Base-by-base conservation (phyloP, 2,888 invertebrate genomes). In the Microplitis deprimator region DNA sequence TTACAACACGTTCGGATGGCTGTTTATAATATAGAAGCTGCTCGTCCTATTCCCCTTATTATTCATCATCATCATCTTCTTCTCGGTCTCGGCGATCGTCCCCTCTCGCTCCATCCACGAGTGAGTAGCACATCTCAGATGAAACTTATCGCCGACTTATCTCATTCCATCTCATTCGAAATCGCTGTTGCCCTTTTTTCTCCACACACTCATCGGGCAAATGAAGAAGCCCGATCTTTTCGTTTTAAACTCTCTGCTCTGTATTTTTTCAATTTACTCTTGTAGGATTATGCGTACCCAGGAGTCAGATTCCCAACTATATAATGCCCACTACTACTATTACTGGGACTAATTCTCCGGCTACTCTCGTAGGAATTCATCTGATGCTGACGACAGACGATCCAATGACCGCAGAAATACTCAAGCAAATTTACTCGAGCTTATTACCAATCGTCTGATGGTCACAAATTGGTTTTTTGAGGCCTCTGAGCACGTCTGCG, bases 401-500 rank as follows among this genome's bases (percentile, higher is more conserved):
- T 84, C 85, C 87, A 86, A 87, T 85, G 87, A 86, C 86, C 86
- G 85, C 86, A 87, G 87, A 88, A 89, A 88, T 87, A 87, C 84
- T 87, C 85, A 86, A 86, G 86, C 88, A 88, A 88, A 88, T 88
- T 86, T 86, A 87, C 86, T 87, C 84, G 84, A 83, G 85, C 87
- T 88, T 89, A 88, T 89, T 89, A 88, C 87, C 87, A 86, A 89
- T 89, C 87, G 85, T 85, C 86, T 88, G 62, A 88, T 88, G 87
- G 88, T 89, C 88, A 87, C 88, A 89, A 89, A 89, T 89, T 89
- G 88, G 87, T 87, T 83, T 81, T 83, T 77, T 79, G 81, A 75
- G 81, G 80, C 79, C 79, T 68, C 80, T 65, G 70, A 59, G 61
- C 78, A 75, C 65, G 76, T 76, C 73, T 71, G 76, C 77, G 70